phyloP scores from a whole-genome alignment of 1,140 invertebrate species.

The Drosophila kurseongensis region DNA sequence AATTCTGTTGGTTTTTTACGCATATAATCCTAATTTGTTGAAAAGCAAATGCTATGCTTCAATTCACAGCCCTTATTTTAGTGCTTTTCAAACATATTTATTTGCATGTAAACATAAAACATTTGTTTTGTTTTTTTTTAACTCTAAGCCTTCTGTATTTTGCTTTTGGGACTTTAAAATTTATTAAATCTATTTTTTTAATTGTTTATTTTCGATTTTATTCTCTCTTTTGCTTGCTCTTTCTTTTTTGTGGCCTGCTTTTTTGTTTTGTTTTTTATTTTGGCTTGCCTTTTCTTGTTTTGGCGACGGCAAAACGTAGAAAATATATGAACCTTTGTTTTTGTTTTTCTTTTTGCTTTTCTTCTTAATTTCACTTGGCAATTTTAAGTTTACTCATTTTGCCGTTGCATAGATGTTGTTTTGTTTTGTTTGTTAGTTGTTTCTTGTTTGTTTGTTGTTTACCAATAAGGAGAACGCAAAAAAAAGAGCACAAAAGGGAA shows the following conservation, averaged over 20 bases:
- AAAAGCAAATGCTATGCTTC: no score
- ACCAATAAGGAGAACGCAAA: slow-evolving; percentile 8
- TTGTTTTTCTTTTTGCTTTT: slow-evolving; percentile 18
- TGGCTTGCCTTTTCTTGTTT: slow-evolving; percentile 55
- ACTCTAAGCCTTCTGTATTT: not conserved
- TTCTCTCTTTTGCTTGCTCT: not conserved
- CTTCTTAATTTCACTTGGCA: slow-evolving; percentile 17
- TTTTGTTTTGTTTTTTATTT: slow-evolving; percentile 8
- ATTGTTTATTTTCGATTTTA: not conserved
- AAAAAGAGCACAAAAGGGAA: slow-evolving; percentile 10
- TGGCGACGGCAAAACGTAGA: slow-evolving; percentile 73
- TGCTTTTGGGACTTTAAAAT: not conserved
- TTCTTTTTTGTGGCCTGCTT: not conserved
- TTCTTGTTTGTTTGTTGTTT: not conserved
- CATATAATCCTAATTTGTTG: no score
- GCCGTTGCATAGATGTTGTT: not conserved
- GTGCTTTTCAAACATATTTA: no score
- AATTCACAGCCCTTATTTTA: no score
- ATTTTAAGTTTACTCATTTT: slow-evolving; percentile 14
- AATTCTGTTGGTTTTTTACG: no score
- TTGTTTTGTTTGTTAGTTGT: not conserved
- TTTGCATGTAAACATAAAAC: no score
- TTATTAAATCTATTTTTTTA: not conserved
- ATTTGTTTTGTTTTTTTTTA: not conserved
- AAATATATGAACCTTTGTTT: slow-evolving; percentile 10